These are phyloP conservation scores for Jaculus jaculus DNA, from an alignment of 2,113 vertebrate species.

Conservation along the genomic window DNA sequence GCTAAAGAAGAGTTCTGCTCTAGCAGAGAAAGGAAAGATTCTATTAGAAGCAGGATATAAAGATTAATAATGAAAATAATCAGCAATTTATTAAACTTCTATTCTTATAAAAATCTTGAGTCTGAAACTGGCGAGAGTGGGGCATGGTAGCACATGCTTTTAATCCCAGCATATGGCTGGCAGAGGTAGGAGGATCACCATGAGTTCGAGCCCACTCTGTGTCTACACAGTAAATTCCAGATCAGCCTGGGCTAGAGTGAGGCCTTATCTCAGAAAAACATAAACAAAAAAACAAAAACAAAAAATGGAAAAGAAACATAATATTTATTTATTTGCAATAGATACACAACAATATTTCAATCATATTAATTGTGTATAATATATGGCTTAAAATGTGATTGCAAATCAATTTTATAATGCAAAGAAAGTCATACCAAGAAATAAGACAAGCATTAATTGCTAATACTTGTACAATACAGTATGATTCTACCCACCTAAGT, in stretches of 20 bases:
- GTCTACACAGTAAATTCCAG: no score
- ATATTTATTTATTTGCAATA: no score
- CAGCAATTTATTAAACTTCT: conserved; percentile 14
- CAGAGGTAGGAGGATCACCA: no score
- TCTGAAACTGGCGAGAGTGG: neutral
- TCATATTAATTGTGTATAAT: neutral
- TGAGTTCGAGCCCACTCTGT: no score
- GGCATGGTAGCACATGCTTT: no score
- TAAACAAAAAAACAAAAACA: no score
- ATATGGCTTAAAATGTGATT: neutral
- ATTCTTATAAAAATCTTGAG: neutral
- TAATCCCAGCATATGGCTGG: no score
- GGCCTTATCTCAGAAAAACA: no score
- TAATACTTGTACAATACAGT: neutral
- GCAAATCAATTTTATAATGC: neutral
- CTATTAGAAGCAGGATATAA: conserved; percentile 39
- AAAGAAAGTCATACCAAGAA: neutral
- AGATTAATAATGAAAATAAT: conserved; percentile 50
- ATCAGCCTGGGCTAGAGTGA: no score
- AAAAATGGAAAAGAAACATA: no score
- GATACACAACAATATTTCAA: neutral
- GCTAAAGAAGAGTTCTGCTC: conserved; percentile 23
- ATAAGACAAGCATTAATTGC: neutral
- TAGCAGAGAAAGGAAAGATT: conserved; percentile 10
- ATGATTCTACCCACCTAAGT: neutral